These are phyloP conservation scores for Galerucella calmariensis DNA, from an alignment of 2,888 invertebrate species.

Conservation along the genomic window DNA sequence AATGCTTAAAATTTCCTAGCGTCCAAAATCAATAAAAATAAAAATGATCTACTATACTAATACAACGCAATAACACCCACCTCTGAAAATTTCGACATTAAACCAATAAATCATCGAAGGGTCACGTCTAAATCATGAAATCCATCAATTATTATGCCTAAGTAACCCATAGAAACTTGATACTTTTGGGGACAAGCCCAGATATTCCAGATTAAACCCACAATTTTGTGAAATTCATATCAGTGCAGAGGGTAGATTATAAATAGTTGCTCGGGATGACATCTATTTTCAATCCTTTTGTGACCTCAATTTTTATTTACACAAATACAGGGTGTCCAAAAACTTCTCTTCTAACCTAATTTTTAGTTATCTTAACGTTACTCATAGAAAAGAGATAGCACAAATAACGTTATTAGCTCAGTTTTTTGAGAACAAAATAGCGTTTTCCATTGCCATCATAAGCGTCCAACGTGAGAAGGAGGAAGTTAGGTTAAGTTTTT, in stretches of 20 bases:
- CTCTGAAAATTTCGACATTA: not conserved
- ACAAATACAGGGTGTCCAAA: too few species aligned
- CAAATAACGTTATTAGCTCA: too few species aligned
- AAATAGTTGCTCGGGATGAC: not conserved
- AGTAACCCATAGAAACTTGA: conserved; percentile 10
- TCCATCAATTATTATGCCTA: conserved; percentile 16
- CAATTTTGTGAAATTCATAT: not conserved
- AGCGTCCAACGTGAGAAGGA: too few species aligned
- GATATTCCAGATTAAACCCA: conserved; percentile 4
- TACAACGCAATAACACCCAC: not conserved
- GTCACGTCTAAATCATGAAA: conserved; percentile 11
- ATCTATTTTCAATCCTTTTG: not conserved
- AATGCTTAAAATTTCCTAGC: too few species aligned
- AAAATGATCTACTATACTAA: not conserved
- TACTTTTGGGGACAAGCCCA: conserved; percentile 15
- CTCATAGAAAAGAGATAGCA: too few species aligned
- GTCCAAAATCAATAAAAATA: not conserved
- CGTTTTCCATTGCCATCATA: too few species aligned
- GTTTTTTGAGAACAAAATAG: too few species aligned
- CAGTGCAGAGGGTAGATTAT: not conserved
- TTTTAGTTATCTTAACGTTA: too few species aligned
- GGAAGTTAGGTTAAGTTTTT: too few species aligned
- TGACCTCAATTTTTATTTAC: too few species aligned
- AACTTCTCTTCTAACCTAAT: too few species aligned
- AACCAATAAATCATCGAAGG: conserved; percentile 15